Conservation (phyloP, 2,888 invertebrate genomes). For the Nipponacmea schrenckii region DNA sequence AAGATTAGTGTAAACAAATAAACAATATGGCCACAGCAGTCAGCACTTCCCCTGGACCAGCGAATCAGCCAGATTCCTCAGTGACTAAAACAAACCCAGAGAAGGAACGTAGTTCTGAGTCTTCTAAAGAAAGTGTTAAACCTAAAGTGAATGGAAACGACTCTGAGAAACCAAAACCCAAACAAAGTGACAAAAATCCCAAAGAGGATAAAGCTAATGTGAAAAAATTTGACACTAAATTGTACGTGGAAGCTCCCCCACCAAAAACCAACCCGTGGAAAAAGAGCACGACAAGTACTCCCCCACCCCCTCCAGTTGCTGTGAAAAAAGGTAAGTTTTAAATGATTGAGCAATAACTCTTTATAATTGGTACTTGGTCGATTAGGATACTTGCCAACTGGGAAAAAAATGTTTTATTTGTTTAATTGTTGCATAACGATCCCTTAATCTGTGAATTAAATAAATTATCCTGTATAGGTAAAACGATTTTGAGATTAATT, state of each 20-base stretch:
- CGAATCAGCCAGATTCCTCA: constrained; percentile 33
- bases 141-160: constrained; percentile 10
- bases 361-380: no score
- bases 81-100: constrained; percentile 13
- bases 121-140: constrained; percentile 14
- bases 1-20: no score
- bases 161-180: constrained; percentile 19
- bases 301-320: constrained; percentile 7
- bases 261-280: constrained; percentile 91
- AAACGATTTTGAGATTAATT: no score
- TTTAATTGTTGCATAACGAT: no score
- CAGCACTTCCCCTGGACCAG: constrained; percentile 27
- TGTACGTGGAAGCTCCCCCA: constrained; percentile 89
- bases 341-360: no score
- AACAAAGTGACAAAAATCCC: constrained; percentile 19
- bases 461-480: no score
- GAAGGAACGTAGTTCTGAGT: not conserved
- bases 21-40: constrained; percentile 37
- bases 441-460: no score
- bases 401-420: no score
- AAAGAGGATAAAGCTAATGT: constrained; percentile 35
- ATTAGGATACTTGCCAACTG: no score
- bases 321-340: constrained; percentile 16
- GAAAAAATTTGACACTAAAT: constrained; percentile 69
- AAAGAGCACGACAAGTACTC: constrained; percentile 29